Base-by-base conservation (phyloP, 2,888 invertebrate genomes). In the Psylliodes chrysocephalus region DNA sequence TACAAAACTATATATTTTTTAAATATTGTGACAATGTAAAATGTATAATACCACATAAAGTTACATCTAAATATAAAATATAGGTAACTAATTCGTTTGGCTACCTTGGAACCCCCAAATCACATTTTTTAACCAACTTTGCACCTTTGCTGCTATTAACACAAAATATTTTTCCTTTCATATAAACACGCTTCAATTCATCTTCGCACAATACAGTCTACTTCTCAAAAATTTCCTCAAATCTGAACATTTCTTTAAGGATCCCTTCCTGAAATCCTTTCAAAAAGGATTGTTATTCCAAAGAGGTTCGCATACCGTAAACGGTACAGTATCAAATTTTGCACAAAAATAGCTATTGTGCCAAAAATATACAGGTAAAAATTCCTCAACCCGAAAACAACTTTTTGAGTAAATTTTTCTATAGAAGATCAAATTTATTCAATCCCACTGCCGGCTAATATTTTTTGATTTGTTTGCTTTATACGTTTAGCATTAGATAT, bases 241-340 rank as follows among this genome's bases (percentile, higher is more conserved):
- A 54, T 42, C 28, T 28, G 17, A 12, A n/a, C 12, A 19, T 30
- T 25, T 18, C 19, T 38, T 25, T 19, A 52, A 35, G 35, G 35
- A 35, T 35, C 52, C 35, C 19, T 52, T 52, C 19, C 47, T 25
- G 19, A 18, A 61, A 62, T 18, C 30, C 51, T 38, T 51, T 55
- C 46, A 55, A 60, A 59, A 64, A 62, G 60, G 63, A 63, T 67
- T 60, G 60, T 59, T 64, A 57, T 56, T 60, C 33, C 30, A 35
- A 56, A 55, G 51, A 55, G 30, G 51, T 25, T 55, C 56, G 30
- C 30, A 55, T 42, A 47, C 56, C 63, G 44, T 54, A 63, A 63
- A 64, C 60, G 17, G 56, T 55, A 65, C 61, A 59, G 44, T 63
- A 63, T 67, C 46, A 54, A 53, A 60, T 61, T 67, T 68, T 64